Conservation (phyloP, 2,113 vertebrate species). For the Scopus umbretta region DNA sequence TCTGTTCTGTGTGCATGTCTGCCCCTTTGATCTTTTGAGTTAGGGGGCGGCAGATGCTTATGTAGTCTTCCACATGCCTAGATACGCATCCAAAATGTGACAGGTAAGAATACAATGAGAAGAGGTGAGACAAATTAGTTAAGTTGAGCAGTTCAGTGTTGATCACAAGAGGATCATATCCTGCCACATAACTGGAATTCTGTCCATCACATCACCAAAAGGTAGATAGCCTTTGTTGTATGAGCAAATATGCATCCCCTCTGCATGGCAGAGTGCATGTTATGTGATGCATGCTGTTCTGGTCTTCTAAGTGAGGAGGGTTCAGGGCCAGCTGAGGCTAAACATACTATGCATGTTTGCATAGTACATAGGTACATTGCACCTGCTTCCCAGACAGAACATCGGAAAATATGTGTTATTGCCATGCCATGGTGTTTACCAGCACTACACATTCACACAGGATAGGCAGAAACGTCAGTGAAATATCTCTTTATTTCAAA, state of each 20-base stretch:
- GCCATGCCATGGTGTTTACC: not conserved
- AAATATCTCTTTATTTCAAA: not conserved
- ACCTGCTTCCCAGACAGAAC: not conserved
- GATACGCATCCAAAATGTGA: not conserved
- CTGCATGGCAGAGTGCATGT: rapidly evolving
- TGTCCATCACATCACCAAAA: not conserved
- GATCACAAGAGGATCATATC: not conserved
- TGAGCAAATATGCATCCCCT: not conserved
- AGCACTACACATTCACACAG: not conserved
- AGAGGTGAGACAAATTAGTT: not conserved
- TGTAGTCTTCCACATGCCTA: not conserved
- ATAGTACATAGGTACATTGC: not conserved
- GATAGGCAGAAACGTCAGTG: not conserved
- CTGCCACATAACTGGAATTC: not conserved
- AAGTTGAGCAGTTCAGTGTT: not conserved
- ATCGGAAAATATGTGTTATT: not conserved
- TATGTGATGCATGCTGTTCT: not conserved
- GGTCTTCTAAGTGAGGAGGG: not conserved
- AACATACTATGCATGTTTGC: not conserved
- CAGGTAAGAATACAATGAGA: not conserved
- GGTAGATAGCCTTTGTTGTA: not conserved
- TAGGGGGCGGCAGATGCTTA: not conserved
- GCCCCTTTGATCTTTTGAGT: not conserved
- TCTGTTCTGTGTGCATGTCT: not conserved
- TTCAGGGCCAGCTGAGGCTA: not conserved